phyloP scores from a whole-genome alignment of 2,888 invertebrate genomes.

The Meghimatium bilineatum region DNA sequence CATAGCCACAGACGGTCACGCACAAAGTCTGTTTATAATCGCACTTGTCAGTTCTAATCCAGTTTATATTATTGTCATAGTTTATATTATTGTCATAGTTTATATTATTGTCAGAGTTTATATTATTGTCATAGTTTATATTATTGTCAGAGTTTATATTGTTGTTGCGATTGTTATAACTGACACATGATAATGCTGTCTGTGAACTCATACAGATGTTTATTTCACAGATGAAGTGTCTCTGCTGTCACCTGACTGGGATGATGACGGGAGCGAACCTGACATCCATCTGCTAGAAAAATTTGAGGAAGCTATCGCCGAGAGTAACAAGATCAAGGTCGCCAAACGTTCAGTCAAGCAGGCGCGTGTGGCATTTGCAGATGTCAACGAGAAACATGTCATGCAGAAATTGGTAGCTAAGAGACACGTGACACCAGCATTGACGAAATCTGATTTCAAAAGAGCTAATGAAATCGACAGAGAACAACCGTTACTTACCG shows the following conservation, averaged over 20 bases:
- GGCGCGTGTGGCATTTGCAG: conserved; percentile 25
- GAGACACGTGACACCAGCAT: not conserved
- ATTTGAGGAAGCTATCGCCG: not conserved
- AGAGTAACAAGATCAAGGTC: not conserved
- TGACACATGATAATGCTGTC: not conserved
- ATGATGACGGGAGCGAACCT: conserved; percentile 26
- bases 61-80: too few species aligned
- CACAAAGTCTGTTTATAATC: too few species aligned
- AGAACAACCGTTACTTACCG: not conserved
- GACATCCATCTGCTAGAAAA: not conserved
- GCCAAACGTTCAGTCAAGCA: not conserved
- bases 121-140: too few species aligned
- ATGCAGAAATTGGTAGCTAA: not conserved
- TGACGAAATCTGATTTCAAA: not conserved
- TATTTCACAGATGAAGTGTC: conserved; percentile 38
- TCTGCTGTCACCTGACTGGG: conserved; percentile 38
- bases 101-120: too few species aligned
- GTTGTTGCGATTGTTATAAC: not conserved
- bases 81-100: too few species aligned
- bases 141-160: too few species aligned
- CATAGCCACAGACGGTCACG: too few species aligned
- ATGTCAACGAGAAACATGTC: not conserved
- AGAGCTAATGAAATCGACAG: not conserved
- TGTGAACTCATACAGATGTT: too few species aligned
- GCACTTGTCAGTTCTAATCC: too few species aligned